These are phyloP conservation scores for Mylabris phalerata DNA, from an alignment of 1,140 invertebrate species.

Conservation along the genomic window DNA sequence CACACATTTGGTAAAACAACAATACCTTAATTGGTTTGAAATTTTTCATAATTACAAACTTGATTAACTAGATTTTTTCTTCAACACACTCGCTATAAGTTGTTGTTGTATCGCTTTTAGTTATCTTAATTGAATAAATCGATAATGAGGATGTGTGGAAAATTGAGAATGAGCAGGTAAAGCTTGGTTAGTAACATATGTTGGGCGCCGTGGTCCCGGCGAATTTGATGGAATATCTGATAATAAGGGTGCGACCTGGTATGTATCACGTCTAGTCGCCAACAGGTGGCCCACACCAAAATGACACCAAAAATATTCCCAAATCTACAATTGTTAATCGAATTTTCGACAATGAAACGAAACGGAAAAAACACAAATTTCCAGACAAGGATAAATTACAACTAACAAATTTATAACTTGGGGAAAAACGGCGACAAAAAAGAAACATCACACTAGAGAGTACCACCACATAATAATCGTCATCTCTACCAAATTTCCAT, in stretches of 20 bases:
- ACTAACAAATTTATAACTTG: constrained; percentile 23
- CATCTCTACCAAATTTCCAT: neutral
- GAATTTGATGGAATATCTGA: constrained; percentile 16
- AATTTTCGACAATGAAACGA: too few species aligned
- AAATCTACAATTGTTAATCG: too few species aligned
- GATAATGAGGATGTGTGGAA: constrained; percentile 6
- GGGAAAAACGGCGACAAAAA: constrained; percentile 17
- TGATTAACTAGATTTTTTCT: too few species aligned
- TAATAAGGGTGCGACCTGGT: constrained; percentile 13
- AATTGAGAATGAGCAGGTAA: neutral
- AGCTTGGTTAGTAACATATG: constrained; percentile 1
- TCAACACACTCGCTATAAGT: too few species aligned
- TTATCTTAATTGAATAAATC: constrained; percentile 15
- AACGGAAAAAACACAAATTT: too few species aligned
- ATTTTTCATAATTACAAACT: too few species aligned
- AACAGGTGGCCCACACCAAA: constrained; percentile 7
- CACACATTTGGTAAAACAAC: too few species aligned
- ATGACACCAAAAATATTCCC: too few species aligned
- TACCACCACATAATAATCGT: neutral
- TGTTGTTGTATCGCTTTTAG: too few species aligned
- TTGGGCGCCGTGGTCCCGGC: neutral
- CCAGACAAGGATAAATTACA: constrained; percentile 20
- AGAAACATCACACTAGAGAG: neutral
- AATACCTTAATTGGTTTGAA: too few species aligned
- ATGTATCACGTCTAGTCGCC: constrained; percentile 9